These are phyloP conservation scores for Enteromius viviparus DNA, from an alignment of 2,797 vertebrate species.

Conservation along the genomic window DNA sequence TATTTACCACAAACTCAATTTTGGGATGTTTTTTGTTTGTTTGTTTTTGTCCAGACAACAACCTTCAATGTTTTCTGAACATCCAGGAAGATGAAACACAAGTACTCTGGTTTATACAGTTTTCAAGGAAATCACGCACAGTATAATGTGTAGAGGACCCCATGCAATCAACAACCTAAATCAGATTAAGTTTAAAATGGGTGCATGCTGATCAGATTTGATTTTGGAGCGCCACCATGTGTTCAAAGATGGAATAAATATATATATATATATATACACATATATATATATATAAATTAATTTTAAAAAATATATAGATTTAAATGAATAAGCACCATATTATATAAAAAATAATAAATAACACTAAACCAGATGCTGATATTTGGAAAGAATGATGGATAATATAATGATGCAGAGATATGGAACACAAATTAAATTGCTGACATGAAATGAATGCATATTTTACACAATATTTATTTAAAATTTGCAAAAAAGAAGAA, in stretches of 20 bases:
- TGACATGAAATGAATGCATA: background rate
- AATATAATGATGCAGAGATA: background rate
- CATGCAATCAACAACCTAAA: constrained; percentile 4
- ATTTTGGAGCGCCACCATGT: constrained; percentile 38
- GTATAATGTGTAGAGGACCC: background rate
- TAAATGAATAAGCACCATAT: background rate
- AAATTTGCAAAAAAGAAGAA: background rate
- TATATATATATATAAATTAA: too few species aligned
- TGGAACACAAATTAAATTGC: background rate
- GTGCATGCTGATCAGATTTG: background rate
- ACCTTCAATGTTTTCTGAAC: constrained; percentile 59
- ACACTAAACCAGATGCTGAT: background rate
- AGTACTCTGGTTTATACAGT: background rate
- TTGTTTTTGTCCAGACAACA: constrained; percentile 5
- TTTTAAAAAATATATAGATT: too few species aligned
- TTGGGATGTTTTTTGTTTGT: background rate
- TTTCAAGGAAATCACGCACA: constrained; percentile 5
- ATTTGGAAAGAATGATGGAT: background rate
- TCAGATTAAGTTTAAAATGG: background rate
- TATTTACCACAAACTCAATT: constrained; percentile 59
- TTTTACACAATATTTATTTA: constrained; percentile 6
- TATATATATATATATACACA: too few species aligned
- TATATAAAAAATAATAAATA: background rate
- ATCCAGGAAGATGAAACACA: constrained; percentile 2
- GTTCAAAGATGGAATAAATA: background rate